Base-by-base conservation (phyloP, 1,140 invertebrate species). In the Pectinophora gossypiella region DNA sequence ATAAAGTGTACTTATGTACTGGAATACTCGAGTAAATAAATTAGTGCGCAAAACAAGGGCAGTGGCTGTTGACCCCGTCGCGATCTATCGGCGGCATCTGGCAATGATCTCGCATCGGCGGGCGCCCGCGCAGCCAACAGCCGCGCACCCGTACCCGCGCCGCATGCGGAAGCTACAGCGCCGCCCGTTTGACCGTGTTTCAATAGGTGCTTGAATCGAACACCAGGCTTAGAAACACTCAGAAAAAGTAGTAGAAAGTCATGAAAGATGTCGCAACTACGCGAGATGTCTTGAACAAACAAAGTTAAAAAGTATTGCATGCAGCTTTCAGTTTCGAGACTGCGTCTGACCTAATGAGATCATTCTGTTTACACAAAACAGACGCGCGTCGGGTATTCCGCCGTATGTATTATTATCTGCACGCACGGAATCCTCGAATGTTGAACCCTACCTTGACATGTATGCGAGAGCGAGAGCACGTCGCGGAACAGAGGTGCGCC, bases 391-490 rank as follows among this genome's bases (percentile, higher is more conserved):
- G 72, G 59, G 58, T 75, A 67, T 77, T 70, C 70, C 59, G 65
- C 68, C 59, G 60, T 50, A 64, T 75, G 68, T 74, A 66, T 79
- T 76, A 74, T 74, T 79, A 75, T 81, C 61, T 50, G 63, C 64
- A 62, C 63, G 76, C 57, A 77, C 73, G 61, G 71, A 77, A 83
- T 82, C 73, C 73, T 83, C 82, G 82, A 84, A 79, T 85, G 61
- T 85, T 84, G 83, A 86, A 86, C 80, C 77, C 80, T 81, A 86
- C 83, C 83, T 84, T 84, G 83, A 86, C 78, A 84, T 76, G 82
- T 56, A 83, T 85, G 80, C 72, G 75, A 54, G 75, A 76, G 64
- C 64, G 78, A 74, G 71, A 74, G 60, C 64, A 60, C 62, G 62
- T 74, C 54, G 67, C 73, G 72, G 68, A 74, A 71, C 71, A 58